Evolutionary conservation across 2,888 invertebrate genomes (phyloP).

Genomic region (Zaprionus bogoriensis): DNA sequence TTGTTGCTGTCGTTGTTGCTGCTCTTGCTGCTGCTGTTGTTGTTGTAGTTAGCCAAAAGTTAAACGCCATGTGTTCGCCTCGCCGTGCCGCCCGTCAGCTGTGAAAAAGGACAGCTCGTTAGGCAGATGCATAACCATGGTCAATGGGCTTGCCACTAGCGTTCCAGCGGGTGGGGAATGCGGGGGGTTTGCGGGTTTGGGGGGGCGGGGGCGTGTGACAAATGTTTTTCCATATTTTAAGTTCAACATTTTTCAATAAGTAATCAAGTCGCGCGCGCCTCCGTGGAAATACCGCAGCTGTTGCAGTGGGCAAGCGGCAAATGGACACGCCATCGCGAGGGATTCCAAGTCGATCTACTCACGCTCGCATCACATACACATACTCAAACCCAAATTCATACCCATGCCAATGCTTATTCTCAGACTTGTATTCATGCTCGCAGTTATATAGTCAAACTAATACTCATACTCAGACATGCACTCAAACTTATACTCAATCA

Average conservation of each 20-base stretch:
- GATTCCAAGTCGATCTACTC: too few species aligned
- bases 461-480: too few species aligned
- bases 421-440: too few species aligned
- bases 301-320: too few species aligned
- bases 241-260: neutral
- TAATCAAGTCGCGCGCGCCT: too few species aligned
- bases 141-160: neutral
- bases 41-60: constrained; percentile 32
- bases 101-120: constrained; percentile 16
- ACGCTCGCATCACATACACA: too few species aligned
- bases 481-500: too few species aligned
- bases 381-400: too few species aligned
- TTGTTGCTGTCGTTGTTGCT: constrained; percentile 19
- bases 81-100: constrained; percentile 56
- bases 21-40: constrained; percentile 13
- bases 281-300: neutral
- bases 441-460: too few species aligned
- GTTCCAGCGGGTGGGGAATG: neutral
- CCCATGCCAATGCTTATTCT: too few species aligned
- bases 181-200: neutral
- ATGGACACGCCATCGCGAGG: neutral
- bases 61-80: constrained; percentile 70
- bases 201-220: neutral
- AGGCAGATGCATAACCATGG: constrained; percentile 44
- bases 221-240: neutral